Conservation (phyloP, 2,113 vertebrate species). For the Pseudolaguvia tuberculata region DNA sequence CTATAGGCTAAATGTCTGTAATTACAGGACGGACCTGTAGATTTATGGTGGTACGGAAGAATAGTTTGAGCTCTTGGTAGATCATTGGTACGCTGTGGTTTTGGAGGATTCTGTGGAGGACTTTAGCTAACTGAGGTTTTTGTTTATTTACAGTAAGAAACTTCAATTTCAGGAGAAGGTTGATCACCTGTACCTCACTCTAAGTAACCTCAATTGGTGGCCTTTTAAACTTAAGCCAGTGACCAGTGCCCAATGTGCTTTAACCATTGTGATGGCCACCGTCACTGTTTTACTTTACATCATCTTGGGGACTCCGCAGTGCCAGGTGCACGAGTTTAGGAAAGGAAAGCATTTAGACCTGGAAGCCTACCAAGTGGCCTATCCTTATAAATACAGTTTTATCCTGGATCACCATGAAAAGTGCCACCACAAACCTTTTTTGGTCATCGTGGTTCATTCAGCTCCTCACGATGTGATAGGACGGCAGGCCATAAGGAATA, state of each 20-base stretch:
- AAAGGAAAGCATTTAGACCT: slow-evolving; percentile 28
- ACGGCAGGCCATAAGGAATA: slow-evolving; percentile 62
- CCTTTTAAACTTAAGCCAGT: too few relatives aligned
- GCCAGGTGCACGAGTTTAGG: background rate
- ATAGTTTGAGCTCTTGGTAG: background rate
- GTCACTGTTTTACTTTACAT: background rate
- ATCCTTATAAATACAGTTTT: slow-evolving; percentile 63
- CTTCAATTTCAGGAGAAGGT: background rate
- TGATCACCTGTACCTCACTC: background rate
- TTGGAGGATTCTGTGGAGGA: too few relatives aligned
- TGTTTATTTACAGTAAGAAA: background rate
- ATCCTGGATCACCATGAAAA: slow-evolving; percentile 59
- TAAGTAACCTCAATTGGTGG: background rate
- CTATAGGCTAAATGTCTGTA: too few relatives aligned
- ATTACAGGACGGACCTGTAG: too few relatives aligned
- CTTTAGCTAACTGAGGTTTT: background rate
- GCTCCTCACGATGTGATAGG: slow-evolving; percentile 17
- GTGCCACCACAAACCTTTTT: slow-evolving; percentile 57
- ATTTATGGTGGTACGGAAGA: too few relatives aligned
- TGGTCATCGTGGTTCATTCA: slow-evolving; percentile 64
- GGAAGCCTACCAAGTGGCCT: slow-evolving; percentile 51
- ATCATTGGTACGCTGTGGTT: background rate
- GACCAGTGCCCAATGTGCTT: background rate
- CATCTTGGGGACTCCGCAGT: background rate
- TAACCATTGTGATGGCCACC: background rate